These are phyloP conservation scores for Pomacea canaliculata DNA, from an alignment of 2,888 invertebrate genomes.

Conservation along the genomic window DNA sequence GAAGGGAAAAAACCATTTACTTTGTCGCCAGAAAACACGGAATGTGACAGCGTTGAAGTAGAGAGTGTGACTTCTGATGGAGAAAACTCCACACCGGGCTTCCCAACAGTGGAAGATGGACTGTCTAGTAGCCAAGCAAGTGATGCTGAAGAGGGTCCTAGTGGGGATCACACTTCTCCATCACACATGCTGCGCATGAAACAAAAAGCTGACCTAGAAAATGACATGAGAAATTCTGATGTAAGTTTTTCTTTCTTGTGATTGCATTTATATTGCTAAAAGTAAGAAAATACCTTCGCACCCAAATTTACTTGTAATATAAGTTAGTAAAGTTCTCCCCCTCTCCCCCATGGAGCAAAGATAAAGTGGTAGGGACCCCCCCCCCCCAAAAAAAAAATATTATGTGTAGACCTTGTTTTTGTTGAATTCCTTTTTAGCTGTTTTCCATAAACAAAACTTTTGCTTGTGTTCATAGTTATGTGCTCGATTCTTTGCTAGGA, in stretches of 20 bases:
- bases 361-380: too few species aligned
- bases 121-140: constrained; percentile 93
- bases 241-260: not conserved
- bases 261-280: too few species aligned
- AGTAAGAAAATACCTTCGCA: too few species aligned
- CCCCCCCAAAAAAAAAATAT: too few species aligned
- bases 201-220: constrained; percentile 56
- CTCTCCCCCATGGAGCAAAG: too few species aligned
- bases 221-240: constrained; percentile 33
- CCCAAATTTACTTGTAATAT: too few species aligned
- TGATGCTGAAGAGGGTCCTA: constrained; percentile 78
- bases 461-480: too few species aligned
- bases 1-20: constrained; percentile 84
- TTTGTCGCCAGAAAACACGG: constrained; percentile 91
- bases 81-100: constrained; percentile 67
- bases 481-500: not conserved
- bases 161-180: constrained; percentile 78
- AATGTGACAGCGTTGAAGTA: constrained; percentile 90
- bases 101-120: constrained; percentile 95
- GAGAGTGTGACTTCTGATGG: constrained; percentile 74
- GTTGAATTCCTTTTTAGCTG: too few species aligned
- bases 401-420: too few species aligned
- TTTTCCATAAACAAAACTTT: too few species aligned
- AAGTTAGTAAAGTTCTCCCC: too few species aligned
- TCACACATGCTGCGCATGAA: constrained; percentile 74